Conservation (phyloP, 2,888 invertebrate species). For the Acronicta aceris region DNA sequence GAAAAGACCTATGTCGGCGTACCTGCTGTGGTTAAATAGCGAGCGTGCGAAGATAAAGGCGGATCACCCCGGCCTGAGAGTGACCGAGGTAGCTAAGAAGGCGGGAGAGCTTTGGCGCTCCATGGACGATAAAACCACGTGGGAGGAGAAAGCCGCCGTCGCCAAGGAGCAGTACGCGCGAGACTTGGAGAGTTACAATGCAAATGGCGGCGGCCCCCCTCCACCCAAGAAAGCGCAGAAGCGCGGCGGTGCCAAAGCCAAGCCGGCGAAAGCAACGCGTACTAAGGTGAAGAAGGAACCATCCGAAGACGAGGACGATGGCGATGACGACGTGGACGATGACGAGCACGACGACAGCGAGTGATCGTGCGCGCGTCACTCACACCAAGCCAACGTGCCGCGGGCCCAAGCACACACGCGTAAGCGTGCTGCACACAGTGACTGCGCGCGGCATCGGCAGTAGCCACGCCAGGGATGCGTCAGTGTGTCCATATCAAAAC, state of each 20-base stretch:
- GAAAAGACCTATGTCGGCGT: constrained; percentile 95
- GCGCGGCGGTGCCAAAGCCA: constrained; percentile 73
- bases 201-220: constrained; percentile 89
- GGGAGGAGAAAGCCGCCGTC: constrained; percentile 94
- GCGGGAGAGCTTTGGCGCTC: constrained; percentile 97
- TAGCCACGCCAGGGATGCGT: too few relatives aligned
- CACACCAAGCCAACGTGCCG: neutral
- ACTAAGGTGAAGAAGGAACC: constrained; percentile 73
- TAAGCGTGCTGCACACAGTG: constrained; percentile 1
- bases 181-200: constrained; percentile 95
- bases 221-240: constrained; percentile 82
- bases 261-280: constrained; percentile 52
- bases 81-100: constrained; percentile 97
- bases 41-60: constrained; percentile 94
- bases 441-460: neutral
- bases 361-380: constrained; percentile 23
- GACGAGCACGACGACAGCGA: constrained; percentile 86
- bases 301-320: constrained; percentile 84
- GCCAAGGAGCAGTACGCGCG: constrained; percentile 95
- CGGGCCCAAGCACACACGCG: neutral
- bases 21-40: constrained; percentile 96
- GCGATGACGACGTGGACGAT: constrained; percentile 86
- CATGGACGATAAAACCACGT: constrained; percentile 95
- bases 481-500: constrained; percentile 33
- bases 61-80: constrained; percentile 94